These are phyloP conservation scores for Atherinomorus stipes DNA, from an alignment of 2,113 vertebrate genomes.

Conservation along the genomic window DNA sequence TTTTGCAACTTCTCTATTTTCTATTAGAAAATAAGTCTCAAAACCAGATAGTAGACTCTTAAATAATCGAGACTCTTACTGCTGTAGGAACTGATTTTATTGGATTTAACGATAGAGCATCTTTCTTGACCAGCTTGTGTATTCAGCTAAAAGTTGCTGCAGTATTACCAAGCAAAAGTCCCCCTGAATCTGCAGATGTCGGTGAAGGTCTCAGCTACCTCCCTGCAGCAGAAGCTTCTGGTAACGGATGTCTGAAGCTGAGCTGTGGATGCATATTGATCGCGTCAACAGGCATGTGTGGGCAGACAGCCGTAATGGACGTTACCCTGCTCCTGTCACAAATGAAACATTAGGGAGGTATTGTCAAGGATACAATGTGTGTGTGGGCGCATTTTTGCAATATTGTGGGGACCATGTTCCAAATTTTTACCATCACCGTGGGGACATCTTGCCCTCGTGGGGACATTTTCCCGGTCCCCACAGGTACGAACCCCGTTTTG, in stretches of 20 bases:
- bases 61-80: not conserved
- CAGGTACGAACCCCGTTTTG: too few species aligned
- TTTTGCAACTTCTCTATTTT: too few species aligned
- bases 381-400: too few species aligned
- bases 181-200: slow-evolving; percentile 14
- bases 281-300: slow-evolving; percentile 55
- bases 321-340: slow-evolving; percentile 40
- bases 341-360: slow-evolving; percentile 46
- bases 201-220: slow-evolving; percentile 17
- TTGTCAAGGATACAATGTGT: slow-evolving; percentile 32
- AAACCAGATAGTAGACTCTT: too few species aligned
- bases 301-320: slow-evolving; percentile 58
- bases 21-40: too few species aligned
- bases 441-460: too few species aligned
- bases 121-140: not conserved
- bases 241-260: slow-evolving; percentile 9
- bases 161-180: slow-evolving; percentile 2
- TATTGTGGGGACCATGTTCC: too few species aligned
- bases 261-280: slow-evolving; percentile 48
- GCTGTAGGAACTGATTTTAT: not conserved
- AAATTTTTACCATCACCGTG: too few species aligned
- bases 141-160: not conserved
- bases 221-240: slow-evolving; percentile 15
- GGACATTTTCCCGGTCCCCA: too few species aligned
- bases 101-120: not conserved